Evolutionary conservation across 2,113 vertebrate species (phyloP), one percentile per base, ranked within the genome.

Genomic region (Nycticorax nycticorax): DNA sequence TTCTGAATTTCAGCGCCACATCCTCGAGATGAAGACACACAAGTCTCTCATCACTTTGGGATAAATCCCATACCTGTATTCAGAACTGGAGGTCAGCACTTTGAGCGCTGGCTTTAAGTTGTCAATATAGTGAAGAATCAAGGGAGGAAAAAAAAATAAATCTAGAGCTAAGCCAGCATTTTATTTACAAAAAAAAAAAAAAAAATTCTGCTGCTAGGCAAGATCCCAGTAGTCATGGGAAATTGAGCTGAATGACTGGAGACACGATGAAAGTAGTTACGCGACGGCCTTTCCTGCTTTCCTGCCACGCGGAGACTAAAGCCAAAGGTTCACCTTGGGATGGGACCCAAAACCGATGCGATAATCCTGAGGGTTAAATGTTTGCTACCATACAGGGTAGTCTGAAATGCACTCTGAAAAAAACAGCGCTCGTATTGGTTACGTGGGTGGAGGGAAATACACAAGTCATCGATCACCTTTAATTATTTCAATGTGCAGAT

Each of bases 21-120:
- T 53, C 56, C n/a, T 59, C 0, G 0, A 27, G 50, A 22, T 35
- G 50, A 47, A 37, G 6, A 11, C 9, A 13, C 9, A 9, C 7
- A 23, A 7, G 66, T 22, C 9, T 20, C 64, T 17, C 28, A 21
- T 6, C 8, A 1, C 37, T 48, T 15, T 3, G 8, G 43, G 73
- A n/a, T n/a, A n/a, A 77, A 78, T 10, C 30, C 48, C 2, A 12
- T 0, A 35, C 23, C 18, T 8, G 4, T 6, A 20, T 30, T 13
- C 15, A 14, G 43, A 78, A 23, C 1, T 4, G 52, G 2, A 24
- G 45, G 39, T 50, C 69, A 60, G 57, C 12, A 14, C 45, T 55
- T 26, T 5, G 20, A 81, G 57, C 0, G 2, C 15, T 28, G 78
- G 39, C 37, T 81, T 76, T 6, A 50, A 75, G 50, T 22, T 68